Base-by-base conservation (phyloP, 1,140 invertebrate genomes). In the Notospermus geniculatus region DNA sequence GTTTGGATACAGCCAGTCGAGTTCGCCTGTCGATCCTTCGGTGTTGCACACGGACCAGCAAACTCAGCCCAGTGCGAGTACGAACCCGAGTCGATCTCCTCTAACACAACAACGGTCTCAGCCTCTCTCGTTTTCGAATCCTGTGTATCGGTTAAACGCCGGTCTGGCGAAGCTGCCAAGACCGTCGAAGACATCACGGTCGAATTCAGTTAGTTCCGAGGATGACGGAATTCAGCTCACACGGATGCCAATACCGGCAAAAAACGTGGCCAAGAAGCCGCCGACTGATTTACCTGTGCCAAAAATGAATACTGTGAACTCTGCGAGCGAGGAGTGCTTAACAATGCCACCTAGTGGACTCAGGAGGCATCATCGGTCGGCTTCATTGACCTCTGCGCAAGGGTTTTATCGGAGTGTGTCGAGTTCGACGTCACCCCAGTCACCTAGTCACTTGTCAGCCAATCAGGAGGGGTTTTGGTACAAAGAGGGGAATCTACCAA, bases 1-100 rank as follows among this genome's bases (percentile, higher is more conserved):
- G 69, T 91, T 93, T 72, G 91, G 90, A 5, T 92, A 92, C 76
- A 93, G 91, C 72, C 91, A 92, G 76, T 92, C 90, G 61, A 92
- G 89, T 68, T 92, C 90, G 74, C 91, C 91, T n/a, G 89, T 92
- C 2, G 91, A 93, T 73, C 84, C 88, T 11, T 79, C 61, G 77
- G 73, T 25, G 76, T 60, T 17, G 32, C 62, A 72, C 57, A 83
- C 80, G 62, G 82, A 68, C 56, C 56, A 65, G 58, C 45, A 50
- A 45, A 64, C 66, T 46, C 17, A 58, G 65, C 58, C 52, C n/a
- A 30, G 15, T 36, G 15, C 32, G 15, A 30, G 15, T 36, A 36
- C 32, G 5, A 36, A 69, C 52, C 65, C 65, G 83, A 36, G 64
- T 19, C 60, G 67, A 55, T 70, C 69, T 22, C 62, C 68, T 0